Base-by-base conservation (phyloP, 2,797 vertebrate genomes). In the Paguma larvata region DNA sequence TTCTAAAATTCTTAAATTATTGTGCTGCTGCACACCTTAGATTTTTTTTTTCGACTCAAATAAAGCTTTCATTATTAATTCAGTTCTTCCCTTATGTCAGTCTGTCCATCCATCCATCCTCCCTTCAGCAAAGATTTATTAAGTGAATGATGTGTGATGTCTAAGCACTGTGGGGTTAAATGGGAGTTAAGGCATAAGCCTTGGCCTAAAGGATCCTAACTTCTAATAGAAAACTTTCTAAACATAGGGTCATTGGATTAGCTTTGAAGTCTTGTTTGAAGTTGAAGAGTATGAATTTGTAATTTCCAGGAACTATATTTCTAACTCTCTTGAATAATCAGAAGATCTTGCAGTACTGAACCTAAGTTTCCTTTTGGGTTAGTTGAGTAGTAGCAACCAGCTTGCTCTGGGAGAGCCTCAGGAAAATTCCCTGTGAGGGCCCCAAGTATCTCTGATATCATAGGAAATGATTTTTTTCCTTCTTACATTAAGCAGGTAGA, bases 281-380 rank as follows among this genome's bases (percentile, higher is more conserved):
- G 19, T 79, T 93, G 27, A 84, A 97, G 63, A n/a, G 72, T 88
- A 3, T 82, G 79, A 85, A 85, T 90, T 94, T 96, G 16, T 94
- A 91, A 53, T 91, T 46, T 85, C 10, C 41, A 89, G 95, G 53
- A 94, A 82, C 19, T 89, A 3, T 95, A 19, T 91, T 88, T 90
- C 68, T 63, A 44, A 23, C 44, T 94, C 2, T 86, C 51, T 93
- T 75, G 16, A 95, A 56, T 95, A 75, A 67, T 63, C 48, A 70
- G 56, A 95, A 92, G 38, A 41, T 83, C 32, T 91, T 93, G n/a
- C 16, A 77, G 34, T 79, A 89, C 56, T 78, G 21, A 93, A 27
- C 44, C 15, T 70, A 63, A 94, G 56, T 85, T 96, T 27, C 30
- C 38, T 83, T 34, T 84, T 89, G 70, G 6, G 90, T 75, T 90